Base-by-base conservation (phyloP, 2,113 vertebrate genomes). In the Podarcis muralis region DNA sequence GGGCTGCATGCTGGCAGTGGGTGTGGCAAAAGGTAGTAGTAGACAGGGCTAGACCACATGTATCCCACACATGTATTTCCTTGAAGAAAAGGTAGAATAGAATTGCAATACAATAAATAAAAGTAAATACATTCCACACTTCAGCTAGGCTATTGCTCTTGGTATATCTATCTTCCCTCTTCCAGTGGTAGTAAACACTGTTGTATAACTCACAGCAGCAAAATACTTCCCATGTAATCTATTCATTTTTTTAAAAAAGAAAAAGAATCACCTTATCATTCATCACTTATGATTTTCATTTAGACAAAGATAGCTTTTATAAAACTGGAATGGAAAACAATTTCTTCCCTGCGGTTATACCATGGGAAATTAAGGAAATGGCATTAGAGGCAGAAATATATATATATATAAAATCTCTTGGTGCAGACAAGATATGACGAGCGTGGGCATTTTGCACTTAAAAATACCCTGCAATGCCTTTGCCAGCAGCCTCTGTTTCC, bases 401-500 rank as follows among this genome's bases (percentile, higher is more conserved):
- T 48, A 8, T 48, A 9, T 48, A 43, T 48, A 48, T 11, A 32
- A 77, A 35, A 59, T 87, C 88, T 90, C 18, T 89, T 88, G 1
- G 11, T 92, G 1, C 90, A 85, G 82, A 32, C 27, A 78, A 75
- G 8, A 43, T 86, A 74, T 84, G 86, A 94, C 81, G 18, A 68
- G 9, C n/a, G 75, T 2, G 2, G n/a, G 4, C 25, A 87, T 89
- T 95, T 91, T 91, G 66, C 81, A 72, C 13, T 83, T 78, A 78
- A 91, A 93, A 95, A 91, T 90, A 81, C 25, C 82, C 93, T 83
- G 68, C 68, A n/a, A 3, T 91, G 71, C 57, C 89, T 90, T 48
- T 94, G 57, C 57, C 86, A 89, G 23, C 88, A 91, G 37, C 76
- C 69, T 88, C 87, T 74, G n/a, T 87, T 94, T 95, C 87, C 5